Conservation (phyloP, 2,113 vertebrate genomes). For the Pomatorhinus ruficollis region DNA sequence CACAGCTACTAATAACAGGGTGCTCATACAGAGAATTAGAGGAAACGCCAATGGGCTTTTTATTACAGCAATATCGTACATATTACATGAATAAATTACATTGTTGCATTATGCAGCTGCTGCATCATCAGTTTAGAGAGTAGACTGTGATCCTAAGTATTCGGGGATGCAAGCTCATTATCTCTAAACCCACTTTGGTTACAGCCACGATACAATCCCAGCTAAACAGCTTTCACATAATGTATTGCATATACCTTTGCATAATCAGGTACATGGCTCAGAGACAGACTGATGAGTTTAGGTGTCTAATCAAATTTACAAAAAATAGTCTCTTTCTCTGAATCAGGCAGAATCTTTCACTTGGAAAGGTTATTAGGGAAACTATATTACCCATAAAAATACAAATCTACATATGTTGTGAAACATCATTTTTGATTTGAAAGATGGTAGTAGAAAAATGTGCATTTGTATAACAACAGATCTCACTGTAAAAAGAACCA, state of each 20-base stretch:
- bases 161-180: constrained; percentile 62
- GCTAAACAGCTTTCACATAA: constrained; percentile 45
- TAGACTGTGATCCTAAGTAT: constrained; percentile 20
- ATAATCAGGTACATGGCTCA: constrained; percentile 45
- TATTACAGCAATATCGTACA: constrained; percentile 49
- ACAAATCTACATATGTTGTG: constrained; percentile 50
- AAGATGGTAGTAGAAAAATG: constrained; percentile 14
- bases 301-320: constrained; percentile 56
- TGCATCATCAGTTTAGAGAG: constrained; percentile 65
- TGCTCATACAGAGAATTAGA: constrained; percentile 53
- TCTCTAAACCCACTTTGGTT: constrained; percentile 68
- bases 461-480: not conserved
- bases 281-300: constrained; percentile 47
- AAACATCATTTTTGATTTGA: constrained; percentile 25
- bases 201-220: constrained; percentile 32
- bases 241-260: not conserved
- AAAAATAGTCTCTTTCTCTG: constrained; percentile 18
- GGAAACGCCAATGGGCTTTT: constrained; percentile 59
- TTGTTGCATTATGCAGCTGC: constrained; percentile 55
- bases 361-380: constrained; percentile 58
- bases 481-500: not conserved
- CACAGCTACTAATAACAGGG: constrained; percentile 49
- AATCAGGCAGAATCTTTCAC: constrained; percentile 44
- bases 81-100: constrained; percentile 67
- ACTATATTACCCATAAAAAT: constrained; percentile 57